phyloP scores from a whole-genome alignment of 2,113 vertebrate genomes.

The Isurus oxyrinchus region DNA sequence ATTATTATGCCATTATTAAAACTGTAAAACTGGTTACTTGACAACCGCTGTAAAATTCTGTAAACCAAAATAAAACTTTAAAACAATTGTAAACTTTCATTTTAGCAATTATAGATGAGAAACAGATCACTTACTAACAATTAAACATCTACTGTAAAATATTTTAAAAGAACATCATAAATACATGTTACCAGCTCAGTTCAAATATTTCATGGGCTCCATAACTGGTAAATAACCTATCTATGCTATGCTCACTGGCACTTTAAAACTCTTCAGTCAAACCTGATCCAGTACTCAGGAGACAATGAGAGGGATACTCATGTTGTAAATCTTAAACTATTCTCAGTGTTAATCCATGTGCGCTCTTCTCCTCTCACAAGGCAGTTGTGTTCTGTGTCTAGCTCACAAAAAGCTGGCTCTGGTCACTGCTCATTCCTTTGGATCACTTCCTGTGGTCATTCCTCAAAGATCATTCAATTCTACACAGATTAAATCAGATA shows the following conservation, averaged over 20 bases:
- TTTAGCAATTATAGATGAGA: not conserved
- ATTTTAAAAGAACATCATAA: not conserved
- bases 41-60: not conserved
- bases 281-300: not conserved
- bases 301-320: not conserved
- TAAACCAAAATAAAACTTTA: not conserved
- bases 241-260: too few relatives aligned
- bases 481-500: not conserved
- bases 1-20: not conserved
- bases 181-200: not conserved
- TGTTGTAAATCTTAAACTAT: not conserved
- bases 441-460: not conserved
- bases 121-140: not conserved
- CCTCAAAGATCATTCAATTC: not conserved
- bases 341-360: not conserved
- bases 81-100: not conserved
- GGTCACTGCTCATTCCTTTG: not conserved
- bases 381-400: not conserved
- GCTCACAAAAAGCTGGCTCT: not conserved
- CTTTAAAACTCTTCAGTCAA: not conserved
- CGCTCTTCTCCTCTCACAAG: not conserved
- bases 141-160: not conserved
- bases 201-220: not conserved
- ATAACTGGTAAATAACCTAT: not conserved
- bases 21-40: not conserved